phyloP scores from a whole-genome alignment of 64 coral and sea anemone species.

The Stichodactyla mertensii region DNA sequence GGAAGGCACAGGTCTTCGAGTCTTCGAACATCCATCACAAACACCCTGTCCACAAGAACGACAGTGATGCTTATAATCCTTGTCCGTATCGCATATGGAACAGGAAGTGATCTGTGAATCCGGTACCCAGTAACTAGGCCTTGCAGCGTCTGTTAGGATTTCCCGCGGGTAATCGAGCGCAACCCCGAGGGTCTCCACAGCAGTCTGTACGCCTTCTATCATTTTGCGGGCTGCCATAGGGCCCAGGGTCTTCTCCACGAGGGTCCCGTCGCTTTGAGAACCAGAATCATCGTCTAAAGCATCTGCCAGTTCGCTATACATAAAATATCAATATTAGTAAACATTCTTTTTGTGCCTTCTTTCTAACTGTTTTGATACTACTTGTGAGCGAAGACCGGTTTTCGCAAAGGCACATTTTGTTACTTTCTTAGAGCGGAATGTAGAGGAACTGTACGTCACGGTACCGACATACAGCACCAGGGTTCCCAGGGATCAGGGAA shows the following conservation, averaged over 20 bases:
- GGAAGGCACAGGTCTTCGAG: conserved; percentile 73
- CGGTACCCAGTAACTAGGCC: conserved; percentile 86
- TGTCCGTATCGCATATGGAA: conserved; percentile 55
- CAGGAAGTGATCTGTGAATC: conserved; percentile 66
- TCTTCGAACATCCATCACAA: conserved; percentile 69
- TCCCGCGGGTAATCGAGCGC: conserved; percentile 82
- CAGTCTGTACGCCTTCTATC: conserved; percentile 81
- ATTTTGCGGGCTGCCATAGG: conserved; percentile 74
- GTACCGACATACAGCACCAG: too few species aligned
- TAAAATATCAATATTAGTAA: not conserved
- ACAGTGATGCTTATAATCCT: conserved; percentile 86
- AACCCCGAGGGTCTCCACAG: conserved; percentile 62
- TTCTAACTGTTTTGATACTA: too few species aligned
- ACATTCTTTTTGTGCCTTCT: too few species aligned
- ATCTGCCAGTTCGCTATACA: conserved; percentile 56
- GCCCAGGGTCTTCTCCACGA: conserved; percentile 7
- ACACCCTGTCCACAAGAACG: conserved; percentile 81
- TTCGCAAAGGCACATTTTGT: too few species aligned
- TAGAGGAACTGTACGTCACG: too few species aligned
- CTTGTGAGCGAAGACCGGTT: too few species aligned
- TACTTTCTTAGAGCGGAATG: too few species aligned
- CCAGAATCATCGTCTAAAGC: conserved; percentile 64
- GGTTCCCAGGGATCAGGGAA: too few species aligned
- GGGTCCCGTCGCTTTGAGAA: not conserved
- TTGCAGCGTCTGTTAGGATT: conserved; percentile 80